phyloP scores from a whole-genome alignment of 2,113 vertebrate species.

The Calidris pugnax region DNA sequence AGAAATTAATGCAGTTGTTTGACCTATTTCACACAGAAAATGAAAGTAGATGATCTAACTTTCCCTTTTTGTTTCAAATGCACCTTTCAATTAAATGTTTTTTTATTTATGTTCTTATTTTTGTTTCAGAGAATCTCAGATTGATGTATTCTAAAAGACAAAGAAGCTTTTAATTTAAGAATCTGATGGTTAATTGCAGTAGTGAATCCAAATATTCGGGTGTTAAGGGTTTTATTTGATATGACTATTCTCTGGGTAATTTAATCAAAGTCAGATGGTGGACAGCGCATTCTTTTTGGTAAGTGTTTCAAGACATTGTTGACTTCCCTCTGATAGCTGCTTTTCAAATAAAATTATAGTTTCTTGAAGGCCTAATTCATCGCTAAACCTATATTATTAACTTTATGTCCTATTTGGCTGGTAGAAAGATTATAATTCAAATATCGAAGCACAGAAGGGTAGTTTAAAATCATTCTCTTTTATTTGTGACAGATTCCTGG shows the following conservation, averaged over 20 bases:
- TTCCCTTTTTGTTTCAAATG: background rate
- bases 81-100: background rate
- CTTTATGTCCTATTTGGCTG: background rate
- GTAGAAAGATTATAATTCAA: background rate
- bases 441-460: background rate
- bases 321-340: background rate
- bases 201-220: background rate
- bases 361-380: background rate
- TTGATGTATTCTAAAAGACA: background rate
- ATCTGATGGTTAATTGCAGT: background rate
- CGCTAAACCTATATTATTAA: background rate
- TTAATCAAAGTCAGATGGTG: background rate
- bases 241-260: background rate
- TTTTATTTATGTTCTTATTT: background rate
- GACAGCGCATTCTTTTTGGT: background rate
- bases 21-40: background rate
- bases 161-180: background rate
- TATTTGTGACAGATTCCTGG: background rate
- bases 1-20: background rate
- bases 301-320: background rate
- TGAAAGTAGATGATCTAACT: background rate
- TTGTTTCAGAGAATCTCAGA: background rate
- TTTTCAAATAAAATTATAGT: background rate
- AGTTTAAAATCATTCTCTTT: background rate
- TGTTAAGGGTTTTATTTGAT: background rate